Evolutionary conservation across 1,140 invertebrate species (phyloP), one percentile per base, ranked within the genome.

Genomic region (Eupristina koningsbergeri): DNA sequence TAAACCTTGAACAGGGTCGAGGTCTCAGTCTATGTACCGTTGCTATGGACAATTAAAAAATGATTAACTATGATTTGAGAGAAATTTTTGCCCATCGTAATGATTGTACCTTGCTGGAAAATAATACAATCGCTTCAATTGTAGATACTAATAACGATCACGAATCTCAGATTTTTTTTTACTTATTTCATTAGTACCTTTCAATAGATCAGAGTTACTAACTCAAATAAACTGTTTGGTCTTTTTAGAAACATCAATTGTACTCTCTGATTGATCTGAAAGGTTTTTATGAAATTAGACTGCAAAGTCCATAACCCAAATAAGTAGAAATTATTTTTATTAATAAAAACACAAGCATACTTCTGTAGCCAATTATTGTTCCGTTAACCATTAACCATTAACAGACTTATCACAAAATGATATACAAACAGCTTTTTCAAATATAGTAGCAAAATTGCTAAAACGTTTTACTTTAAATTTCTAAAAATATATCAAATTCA

Each of bases 1-100:
- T 69, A 39, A 75, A 41, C 71, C 80, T 81, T 75, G 80, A 81
- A 75, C 17, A 71, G 36, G 80, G 80, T 81, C 80, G 80, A 81
- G 80, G 80, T 81, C 58, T 58, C 26, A 29, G 19, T 11, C 7
- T 11, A 36, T 64, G 36, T 31, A 39, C n/a, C n/a, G n/a, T n/a
- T n/a, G 76, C 76, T 26, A 78, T 19, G 13, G 74, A 17, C 50
- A 34, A 7, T 3, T 13, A 47, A 36, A 15, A 34, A n/a, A 22
- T 17, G 53, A 22, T 26, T 26, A 22, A 3, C 7, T 58, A 22
- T n/a, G 19, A 9, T 58, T 58, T 26, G 53, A 58, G 53, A 1
- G 26, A 58, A 58, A 58, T 9, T 5, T 26, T 22, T 7, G 22
- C 53, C 53, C 22, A 58, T 3, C 53, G 13, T 22, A 13, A 9